Evolutionary conservation across 1,140 invertebrate genomes (phyloP), one percentile per base, ranked within the genome.

Genomic region (Gerris buenoi): DNA sequence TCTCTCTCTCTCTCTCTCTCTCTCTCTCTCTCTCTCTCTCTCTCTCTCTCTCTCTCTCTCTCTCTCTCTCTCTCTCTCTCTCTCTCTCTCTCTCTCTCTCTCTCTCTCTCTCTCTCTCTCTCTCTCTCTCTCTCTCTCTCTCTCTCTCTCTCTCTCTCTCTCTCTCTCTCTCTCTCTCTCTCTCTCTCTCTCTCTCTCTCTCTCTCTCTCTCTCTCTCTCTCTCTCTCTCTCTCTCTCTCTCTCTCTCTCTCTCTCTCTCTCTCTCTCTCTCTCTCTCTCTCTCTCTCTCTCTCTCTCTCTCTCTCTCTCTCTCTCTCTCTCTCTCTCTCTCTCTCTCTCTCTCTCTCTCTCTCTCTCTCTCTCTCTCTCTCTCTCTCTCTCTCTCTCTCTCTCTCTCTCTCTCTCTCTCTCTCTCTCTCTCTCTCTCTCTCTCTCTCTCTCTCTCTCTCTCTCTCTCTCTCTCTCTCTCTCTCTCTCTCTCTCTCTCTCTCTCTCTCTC

Each of bases 81-180:
- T 60, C n/a, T 13, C 58, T 13, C n/a, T 22, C 58, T 60, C 58
- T 60, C 22, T 60, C n/a, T 60, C 58, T 3, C 58, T 60, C n/a
- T 22, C n/a, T 10, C 58, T 22, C 58, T 60, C 5, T 60, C 58
- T 60, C 58, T 60, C 58, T 13, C 5, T 60, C 58, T 60, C 58
- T 60, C 58, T 13, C 5, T 60, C 58, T 22, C 58, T 60, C 5
- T 3, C 58, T 13, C 58, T 22, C 25, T 60, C n/a, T 60, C 22
- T 60, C 58, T 60, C 58, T 60, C 58, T 60, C 58, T 22, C 5
- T 60, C 58, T 22, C 58, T 60, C 5, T 60, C 58, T 60, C 58
- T 3, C 58, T 13, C 58, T 60, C 58, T 60, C 58, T 10, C 5
- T 3, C 58, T 60, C 58, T 25, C 58, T 25, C 58, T 22, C 58